These are phyloP conservation scores for Zoanthus sansibaricus DNA, from an alignment of 92 coral and sea anemone species.

Conservation along the genomic window DNA sequence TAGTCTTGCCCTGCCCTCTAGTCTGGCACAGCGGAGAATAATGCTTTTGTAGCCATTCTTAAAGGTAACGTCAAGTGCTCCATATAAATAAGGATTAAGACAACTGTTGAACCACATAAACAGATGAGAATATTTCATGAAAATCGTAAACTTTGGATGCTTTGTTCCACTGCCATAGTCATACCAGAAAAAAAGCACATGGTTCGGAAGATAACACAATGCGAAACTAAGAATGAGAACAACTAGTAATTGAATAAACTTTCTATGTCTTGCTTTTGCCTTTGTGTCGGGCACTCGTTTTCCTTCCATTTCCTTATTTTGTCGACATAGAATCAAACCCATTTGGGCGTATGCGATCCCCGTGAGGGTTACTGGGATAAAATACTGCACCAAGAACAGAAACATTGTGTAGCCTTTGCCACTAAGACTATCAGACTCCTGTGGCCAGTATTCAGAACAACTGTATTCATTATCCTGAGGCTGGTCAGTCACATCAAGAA, in stretches of 20 bases:
- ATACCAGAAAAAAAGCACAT: slow-evolving; percentile 93
- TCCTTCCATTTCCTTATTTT: slow-evolving; percentile 78
- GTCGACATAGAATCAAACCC: slow-evolving; percentile 77
- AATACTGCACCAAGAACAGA: slow-evolving; percentile 76
- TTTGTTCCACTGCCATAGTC: slow-evolving; percentile 85
- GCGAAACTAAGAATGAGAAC: slow-evolving; percentile 93
- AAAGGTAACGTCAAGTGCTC: slow-evolving; percentile 90
- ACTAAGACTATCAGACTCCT: slow-evolving; percentile 12
- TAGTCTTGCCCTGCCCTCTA: slow-evolving; percentile 76
- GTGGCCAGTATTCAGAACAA: slow-evolving; percentile 83
- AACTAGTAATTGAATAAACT: slow-evolving; percentile 84
- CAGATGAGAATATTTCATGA: slow-evolving; percentile 94
- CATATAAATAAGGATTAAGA: slow-evolving; percentile 94
- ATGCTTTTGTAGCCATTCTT: slow-evolving; percentile 78
- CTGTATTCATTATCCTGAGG: slow-evolving; percentile 76
- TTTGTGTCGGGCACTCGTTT: slow-evolving; percentile 61
- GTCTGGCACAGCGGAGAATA: slow-evolving; percentile 81
- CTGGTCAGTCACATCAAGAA: slow-evolving; percentile 65
- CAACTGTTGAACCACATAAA: slow-evolving; percentile 94
- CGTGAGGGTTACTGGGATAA: slow-evolving; percentile 76
- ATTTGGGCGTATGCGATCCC: slow-evolving; percentile 83
- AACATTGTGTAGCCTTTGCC: slow-evolving; percentile 83
- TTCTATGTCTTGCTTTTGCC: slow-evolving; percentile 84
- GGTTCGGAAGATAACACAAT: slow-evolving; percentile 91
- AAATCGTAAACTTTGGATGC: slow-evolving; percentile 85